Evolutionary conservation across 2,797 vertebrate genomes (phyloP), one percentile per base, ranked within the genome.

Genomic region (Labeo calbasu): DNA sequence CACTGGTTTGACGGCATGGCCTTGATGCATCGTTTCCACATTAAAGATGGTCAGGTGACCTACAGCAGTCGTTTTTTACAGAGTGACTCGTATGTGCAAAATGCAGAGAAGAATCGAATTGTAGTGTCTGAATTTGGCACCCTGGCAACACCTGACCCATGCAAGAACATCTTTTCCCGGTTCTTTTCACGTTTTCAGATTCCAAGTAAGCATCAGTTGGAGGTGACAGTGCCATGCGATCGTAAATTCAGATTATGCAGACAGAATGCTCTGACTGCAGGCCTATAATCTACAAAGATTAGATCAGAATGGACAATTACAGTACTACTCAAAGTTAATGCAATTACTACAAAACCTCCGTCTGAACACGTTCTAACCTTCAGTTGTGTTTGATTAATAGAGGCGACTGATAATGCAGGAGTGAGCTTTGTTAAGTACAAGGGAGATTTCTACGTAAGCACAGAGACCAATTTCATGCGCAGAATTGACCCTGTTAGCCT

Each of bases 1-100:
- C 97, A 99, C 82, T 98, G 97, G 97, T 98, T 99, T 88, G 97
- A 99, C 19, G 97, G 97, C 86, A 98, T 98, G 97, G 96, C 97
- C 76, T 89, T 99, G 92, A 92, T 99, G 95, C 97, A 99, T 90
- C 95, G 96, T 21, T 99, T 99, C 91, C 95, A 92, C 84, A 90
- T 99, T 88, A 81, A 89, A 50, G 92, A 95, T 0, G 96, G 96
- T 51, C 84, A 78, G 0, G 96, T 98, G 89, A 96, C 92, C 5
- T 99, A 98, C 88, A 94, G 92, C 87, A 99, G 97, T 93, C 95
- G 93, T 55, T 99, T 99, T 90, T 91, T 95, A 81, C 87, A 88
- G 86, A 99, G 97, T 85, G 95, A 95, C 66, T 93, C 96, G 1
- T 98, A 95, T 43, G 83, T 92, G 75, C 46, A 36, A 4, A 99